A percentile compares a stretch with the other conserved stretches of the same genome.
phyloP scores from a whole-genome alignment of 2,797 vertebrate species.

The Pipistrellus pipistrellus region DNA sequence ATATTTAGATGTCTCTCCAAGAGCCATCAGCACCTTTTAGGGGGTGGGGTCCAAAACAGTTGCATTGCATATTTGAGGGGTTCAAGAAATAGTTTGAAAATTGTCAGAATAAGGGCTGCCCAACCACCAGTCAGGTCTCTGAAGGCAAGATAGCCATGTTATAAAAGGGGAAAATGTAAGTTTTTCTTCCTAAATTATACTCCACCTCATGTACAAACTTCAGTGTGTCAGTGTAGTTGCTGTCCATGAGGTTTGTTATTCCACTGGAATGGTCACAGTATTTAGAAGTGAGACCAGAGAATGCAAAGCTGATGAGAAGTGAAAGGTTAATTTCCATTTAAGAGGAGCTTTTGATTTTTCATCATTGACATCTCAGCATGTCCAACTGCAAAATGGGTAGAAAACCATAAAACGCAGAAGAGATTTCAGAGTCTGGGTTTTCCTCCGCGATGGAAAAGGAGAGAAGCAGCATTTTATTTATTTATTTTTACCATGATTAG shows the following conservation, averaged over 20 bases:
- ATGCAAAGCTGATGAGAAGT: neutral
- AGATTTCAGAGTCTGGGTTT: neutral
- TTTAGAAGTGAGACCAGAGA: neutral
- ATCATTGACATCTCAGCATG: neutral
- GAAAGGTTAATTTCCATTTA: neutral
- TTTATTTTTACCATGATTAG: slow-evolving; percentile 61
- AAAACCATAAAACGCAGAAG: neutral
- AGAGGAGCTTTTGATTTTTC: neutral
- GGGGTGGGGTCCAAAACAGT: neutral
- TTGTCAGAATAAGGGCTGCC: neutral
- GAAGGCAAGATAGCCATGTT: neutral
- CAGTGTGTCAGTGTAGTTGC: neutral
- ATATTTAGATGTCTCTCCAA: neutral
- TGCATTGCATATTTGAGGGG: neutral
- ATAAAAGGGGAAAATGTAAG: neutral
- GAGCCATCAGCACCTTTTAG: neutral
- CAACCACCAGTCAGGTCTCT: neutral
- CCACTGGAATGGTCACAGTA: neutral
- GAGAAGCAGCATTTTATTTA: neutral
- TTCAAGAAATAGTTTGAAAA: slow-evolving; percentile 5
- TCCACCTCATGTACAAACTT: neutral
- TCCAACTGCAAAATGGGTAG: slow-evolving; percentile 25
- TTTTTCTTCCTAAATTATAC: neutral
- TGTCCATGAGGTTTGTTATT: neutral
- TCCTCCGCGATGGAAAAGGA: neutral